These are phyloP conservation scores for Hirundo rustica DNA, from an alignment of 2,797 vertebrate genomes.

Conservation along the genomic window DNA sequence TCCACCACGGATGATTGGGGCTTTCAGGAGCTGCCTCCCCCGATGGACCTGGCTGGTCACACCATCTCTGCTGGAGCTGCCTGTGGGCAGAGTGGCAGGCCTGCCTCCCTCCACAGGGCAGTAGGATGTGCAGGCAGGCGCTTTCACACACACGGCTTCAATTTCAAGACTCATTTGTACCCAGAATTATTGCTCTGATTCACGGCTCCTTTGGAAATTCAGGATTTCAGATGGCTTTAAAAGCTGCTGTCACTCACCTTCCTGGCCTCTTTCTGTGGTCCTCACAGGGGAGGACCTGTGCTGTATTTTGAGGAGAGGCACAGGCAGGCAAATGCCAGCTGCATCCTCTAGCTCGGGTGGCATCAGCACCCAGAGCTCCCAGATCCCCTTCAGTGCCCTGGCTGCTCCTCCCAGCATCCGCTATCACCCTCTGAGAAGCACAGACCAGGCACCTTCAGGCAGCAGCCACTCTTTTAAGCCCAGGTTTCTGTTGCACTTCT, in stretches of 20 bases:
- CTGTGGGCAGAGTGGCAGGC: background rate
- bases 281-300: accelerated
- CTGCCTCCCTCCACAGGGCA: background rate
- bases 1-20: background rate
- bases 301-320: background rate
- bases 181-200: background rate
- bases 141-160: background rate
- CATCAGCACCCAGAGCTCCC: background rate
- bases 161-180: background rate
- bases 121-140: background rate
- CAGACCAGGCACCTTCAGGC: background rate
- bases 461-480: background rate
- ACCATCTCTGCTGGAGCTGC: background rate
- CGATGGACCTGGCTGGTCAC: background rate
- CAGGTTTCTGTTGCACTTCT: background rate
- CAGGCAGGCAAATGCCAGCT: accelerated
- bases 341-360: background rate
- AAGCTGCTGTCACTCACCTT: background rate
- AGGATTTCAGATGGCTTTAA: background rate
- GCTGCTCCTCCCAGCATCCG: background rate
- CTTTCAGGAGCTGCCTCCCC: background rate
- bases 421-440: background rate
- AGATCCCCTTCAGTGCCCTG: background rate
- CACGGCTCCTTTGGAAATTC: background rate
- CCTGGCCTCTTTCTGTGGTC: background rate